These are phyloP conservation scores for Balanococcus diminutus DNA, from an alignment of 2,888 invertebrate species.

Conservation along the genomic window DNA sequence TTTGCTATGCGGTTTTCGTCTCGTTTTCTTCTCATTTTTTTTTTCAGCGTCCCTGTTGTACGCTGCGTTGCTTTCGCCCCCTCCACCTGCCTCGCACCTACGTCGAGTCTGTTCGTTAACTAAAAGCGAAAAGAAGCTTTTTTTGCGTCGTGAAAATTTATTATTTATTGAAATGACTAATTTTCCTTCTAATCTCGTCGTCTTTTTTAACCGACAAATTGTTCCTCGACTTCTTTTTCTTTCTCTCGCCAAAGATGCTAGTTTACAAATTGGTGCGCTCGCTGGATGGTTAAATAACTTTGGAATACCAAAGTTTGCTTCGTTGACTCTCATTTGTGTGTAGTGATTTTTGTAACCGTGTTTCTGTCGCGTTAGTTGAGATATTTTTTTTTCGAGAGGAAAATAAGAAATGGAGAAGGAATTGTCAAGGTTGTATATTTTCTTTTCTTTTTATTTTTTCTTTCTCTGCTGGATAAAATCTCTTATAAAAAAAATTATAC, in stretches of 20 bases:
- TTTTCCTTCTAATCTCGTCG: neutral
- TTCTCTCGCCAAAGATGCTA: neutral
- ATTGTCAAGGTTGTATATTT: no score
- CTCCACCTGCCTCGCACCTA: neutral
- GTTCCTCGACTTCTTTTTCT: neutral
- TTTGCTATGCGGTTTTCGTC: neutral
- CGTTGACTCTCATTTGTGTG: neutral
- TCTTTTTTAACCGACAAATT: neutral
- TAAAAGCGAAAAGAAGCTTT: neutral
- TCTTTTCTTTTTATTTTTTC: no score
- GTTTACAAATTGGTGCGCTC: neutral
- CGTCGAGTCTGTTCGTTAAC: neutral
- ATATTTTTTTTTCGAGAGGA: no score
- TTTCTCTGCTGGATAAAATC: no score
- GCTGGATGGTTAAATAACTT: neutral
- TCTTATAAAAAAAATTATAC: no score
- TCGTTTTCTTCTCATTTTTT: neutral
- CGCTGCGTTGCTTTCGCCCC: neutral
- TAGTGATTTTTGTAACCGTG: no score
- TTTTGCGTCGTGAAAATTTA: neutral
- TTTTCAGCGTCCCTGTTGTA: neutral
- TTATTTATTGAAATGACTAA: conserved; percentile 14
- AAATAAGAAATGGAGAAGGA: no score
- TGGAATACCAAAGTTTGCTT: neutral
- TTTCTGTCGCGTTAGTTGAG: no score